Percentiles rank a stretch among this genome's conserved stretches.
Evolutionary conservation across 2,888 invertebrate genomes (phyloP).

Genomic region (Zonitis immaculata): DNA sequence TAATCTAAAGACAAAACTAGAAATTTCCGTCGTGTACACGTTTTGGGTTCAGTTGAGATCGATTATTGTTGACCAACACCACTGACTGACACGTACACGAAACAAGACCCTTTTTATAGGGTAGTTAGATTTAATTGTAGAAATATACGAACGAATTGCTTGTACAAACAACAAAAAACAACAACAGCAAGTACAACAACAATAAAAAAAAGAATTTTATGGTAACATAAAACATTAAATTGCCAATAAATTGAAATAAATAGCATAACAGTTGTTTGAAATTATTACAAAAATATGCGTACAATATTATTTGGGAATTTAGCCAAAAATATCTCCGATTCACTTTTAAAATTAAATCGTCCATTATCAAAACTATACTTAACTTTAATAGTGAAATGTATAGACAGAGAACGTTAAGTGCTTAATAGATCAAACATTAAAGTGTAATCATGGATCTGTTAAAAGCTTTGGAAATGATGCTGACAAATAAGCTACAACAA

Average conservation of each 20-base stretch:
- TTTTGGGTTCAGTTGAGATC: too few relatives aligned
- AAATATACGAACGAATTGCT: constrained; percentile 24
- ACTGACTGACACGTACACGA: background rate
- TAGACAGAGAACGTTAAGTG: constrained; percentile 19
- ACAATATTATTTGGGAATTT: constrained; percentile 7
- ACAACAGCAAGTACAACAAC: too few relatives aligned
- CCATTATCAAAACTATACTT: constrained; percentile 15
- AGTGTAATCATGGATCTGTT: constrained; percentile 19
- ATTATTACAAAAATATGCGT: too few relatives aligned
- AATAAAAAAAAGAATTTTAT: too few relatives aligned
- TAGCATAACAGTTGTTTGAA: constrained; percentile 22
- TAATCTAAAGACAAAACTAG: too few relatives aligned
- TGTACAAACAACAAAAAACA: constrained; percentile 20
- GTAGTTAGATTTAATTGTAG: constrained; percentile 11
- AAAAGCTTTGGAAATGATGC: constrained; percentile 9
- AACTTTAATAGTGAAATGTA: constrained; percentile 9
- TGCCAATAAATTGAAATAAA: constrained; percentile 30
- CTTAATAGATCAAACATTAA: constrained; percentile 20
- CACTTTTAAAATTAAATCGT: constrained; percentile 13
- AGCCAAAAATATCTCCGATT: constrained; percentile 31
- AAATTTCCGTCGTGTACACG: too few relatives aligned
- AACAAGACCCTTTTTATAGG: background rate
- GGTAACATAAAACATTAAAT: constrained; percentile 27
- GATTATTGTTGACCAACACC: background rate
- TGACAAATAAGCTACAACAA: background rate